Evolutionary conservation across 2,888 invertebrate species (phyloP).

Genomic region (Drosophila yooni): DNA sequence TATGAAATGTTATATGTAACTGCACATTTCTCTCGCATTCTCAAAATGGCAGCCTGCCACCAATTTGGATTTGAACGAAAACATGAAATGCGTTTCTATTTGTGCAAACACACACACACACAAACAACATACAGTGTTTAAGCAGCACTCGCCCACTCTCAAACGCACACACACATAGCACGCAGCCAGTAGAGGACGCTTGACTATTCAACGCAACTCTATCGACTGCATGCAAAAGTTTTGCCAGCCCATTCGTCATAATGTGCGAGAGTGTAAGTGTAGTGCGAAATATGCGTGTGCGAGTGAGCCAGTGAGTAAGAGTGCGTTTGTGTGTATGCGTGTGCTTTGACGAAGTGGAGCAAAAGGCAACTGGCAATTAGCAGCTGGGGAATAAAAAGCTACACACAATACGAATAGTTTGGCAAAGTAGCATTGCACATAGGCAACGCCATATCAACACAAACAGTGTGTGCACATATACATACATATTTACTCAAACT

Average conservation of each 20-base stretch:
- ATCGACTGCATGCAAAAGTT: conserved; percentile 54
- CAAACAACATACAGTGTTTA: conserved; percentile 14
- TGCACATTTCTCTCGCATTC: conserved; percentile 14
- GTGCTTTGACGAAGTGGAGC: conserved; percentile 50
- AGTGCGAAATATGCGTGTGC: conserved; percentile 28
- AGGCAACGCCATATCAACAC: conserved; percentile 43
- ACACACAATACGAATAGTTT: conserved; percentile 51
- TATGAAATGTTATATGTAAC: conserved; percentile 3
- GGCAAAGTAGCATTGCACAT: conserved; percentile 62
- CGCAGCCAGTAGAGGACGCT: conserved; percentile 19
- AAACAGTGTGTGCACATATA: conserved; percentile 37
- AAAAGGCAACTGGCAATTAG: conserved; percentile 54
- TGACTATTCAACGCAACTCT: conserved; percentile 4
- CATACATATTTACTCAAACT: conserved; percentile 4
- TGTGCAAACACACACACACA: conserved; percentile 55
- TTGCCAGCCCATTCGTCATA: conserved; percentile 32
- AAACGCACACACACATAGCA: conserved; percentile 14
- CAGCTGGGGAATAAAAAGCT: conserved; percentile 42
- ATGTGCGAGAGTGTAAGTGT: conserved; percentile 30
- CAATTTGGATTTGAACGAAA: conserved; percentile 33
- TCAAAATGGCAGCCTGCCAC: conserved; percentile 25
- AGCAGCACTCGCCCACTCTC: conserved; percentile 13
- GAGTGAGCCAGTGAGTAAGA: conserved; percentile 8
- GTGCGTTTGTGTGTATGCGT: conserved; percentile 8
- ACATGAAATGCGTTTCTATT: conserved; percentile 76